Percentiles rank a stretch among this genome's conserved stretches.
Conservation (phyloP, 2,797 vertebrate genomes). For the Parauchenoglanis punctatus region DNA sequence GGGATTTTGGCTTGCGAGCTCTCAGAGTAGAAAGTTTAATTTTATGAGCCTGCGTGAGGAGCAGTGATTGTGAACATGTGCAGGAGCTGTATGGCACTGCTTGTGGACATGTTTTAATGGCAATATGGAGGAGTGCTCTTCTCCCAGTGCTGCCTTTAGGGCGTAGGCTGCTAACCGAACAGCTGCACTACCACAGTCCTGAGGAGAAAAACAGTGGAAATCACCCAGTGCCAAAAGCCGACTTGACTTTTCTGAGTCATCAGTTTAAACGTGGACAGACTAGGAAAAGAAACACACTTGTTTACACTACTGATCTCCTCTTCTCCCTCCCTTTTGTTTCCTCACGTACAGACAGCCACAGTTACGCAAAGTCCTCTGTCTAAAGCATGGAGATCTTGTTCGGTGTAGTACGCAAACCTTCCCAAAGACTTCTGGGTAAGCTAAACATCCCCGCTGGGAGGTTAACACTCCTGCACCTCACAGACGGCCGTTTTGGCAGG, state of each 20-base stretch:
- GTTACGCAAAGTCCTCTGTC: slow-evolving; percentile 19
- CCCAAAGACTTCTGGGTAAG: slow-evolving; percentile 42
- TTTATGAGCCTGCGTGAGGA: slow-evolving; percentile 21
- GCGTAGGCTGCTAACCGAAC: slow-evolving; percentile 42
- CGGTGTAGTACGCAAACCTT: slow-evolving; percentile 3
- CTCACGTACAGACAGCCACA: background rate
- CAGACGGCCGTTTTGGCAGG: slow-evolving; percentile 15
- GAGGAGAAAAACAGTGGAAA: slow-evolving; percentile 41
- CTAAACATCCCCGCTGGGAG: slow-evolving; percentile 51
- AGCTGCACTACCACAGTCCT: slow-evolving; percentile 43
- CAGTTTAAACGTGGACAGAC: slow-evolving; percentile 43
- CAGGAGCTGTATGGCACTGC: background rate
- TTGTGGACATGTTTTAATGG: slow-evolving; percentile 14
- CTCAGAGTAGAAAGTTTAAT: background rate
- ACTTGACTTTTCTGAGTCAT: slow-evolving; percentile 46
- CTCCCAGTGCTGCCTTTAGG: slow-evolving; percentile 33
- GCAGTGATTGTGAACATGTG: slow-evolving; percentile 33
- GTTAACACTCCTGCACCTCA: slow-evolving; percentile 33
- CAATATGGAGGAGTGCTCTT: slow-evolving; percentile 5
- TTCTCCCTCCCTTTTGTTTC: background rate
- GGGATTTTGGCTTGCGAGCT: background rate
- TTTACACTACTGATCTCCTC: slow-evolving; percentile 28
- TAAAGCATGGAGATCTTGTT: background rate
- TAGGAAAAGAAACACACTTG: slow-evolving; percentile 49
- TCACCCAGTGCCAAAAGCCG: slow-evolving; percentile 44